Evolutionary conservation across 2,888 invertebrate species (phyloP), one percentile per base, ranked within the genome.

Genomic region (Theretra japonica): DNA sequence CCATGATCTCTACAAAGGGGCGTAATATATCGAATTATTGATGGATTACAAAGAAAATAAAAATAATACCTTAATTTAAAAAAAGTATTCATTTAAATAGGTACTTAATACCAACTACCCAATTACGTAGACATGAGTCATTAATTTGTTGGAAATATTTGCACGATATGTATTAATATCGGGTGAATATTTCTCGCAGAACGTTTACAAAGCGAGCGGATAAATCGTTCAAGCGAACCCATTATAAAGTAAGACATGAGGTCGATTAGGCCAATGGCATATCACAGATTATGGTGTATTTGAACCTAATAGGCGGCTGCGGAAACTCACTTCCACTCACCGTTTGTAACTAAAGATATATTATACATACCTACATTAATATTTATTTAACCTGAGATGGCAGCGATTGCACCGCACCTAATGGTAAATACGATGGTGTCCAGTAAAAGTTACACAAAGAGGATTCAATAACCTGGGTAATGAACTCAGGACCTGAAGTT

Each of bases 191-290:
- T 74, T 79, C 73, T 76, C 69, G 75, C 68, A 74, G 71, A 74
- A 74, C 74, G 72, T 75, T 72, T 74, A 72, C 73, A 71, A 57
- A 78, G 68, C 62, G 70, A 72, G 71, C 72, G 65, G 59, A 74
- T 75, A 79, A 79, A 80, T 76, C 73, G 71, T 71, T 72, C 62
- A 72, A 73, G 75, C 68, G 76, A 76, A 74, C 74, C 76, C 76
- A 77, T 74, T 70, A 73, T 74, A 57, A 71, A 78, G 75, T 73
- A 73, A 75, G 75, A 78, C 77, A 65, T 71, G 48, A 70, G 70
- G 65, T 58, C 73, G 72, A 74, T 69, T 71, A 70, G 73, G 71
- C 65, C 41, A 65, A 72, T 72, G 72, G 72, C 75, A 73, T 70
- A 71, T 70, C 65, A 57, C 23, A 65, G 65, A 65, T 65, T 65